Evolutionary conservation across 1,140 invertebrate genomes (phyloP).

Genomic region (Ceratosolen fusciceps): DNA sequence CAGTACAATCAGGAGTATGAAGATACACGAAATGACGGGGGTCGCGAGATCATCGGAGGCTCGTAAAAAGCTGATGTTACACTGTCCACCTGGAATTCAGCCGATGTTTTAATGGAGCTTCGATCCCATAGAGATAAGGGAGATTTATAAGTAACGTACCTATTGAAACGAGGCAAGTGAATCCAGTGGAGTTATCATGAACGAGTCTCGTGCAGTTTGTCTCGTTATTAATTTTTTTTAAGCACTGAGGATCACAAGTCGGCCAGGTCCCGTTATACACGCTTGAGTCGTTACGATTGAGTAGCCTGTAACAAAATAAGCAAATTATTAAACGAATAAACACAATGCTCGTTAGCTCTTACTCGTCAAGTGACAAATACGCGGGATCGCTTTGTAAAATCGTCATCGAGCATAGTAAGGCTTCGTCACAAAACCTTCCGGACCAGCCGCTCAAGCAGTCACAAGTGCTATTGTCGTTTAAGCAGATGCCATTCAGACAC

Average conservation of each 20-base stretch:
- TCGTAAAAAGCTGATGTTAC: no score
- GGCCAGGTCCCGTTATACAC: no score
- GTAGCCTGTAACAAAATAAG: neutral
- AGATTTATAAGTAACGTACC: slow-evolving; percentile 38
- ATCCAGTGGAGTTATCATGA: neutral
- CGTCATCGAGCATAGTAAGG: slow-evolving; percentile 34
- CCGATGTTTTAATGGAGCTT: no score
- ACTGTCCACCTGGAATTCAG: slow-evolving; percentile 46
- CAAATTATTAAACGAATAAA: neutral
- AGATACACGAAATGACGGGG: slow-evolving; percentile 7
- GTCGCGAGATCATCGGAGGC: no score
- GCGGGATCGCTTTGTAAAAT: neutral
- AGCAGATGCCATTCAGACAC: slow-evolving; percentile 45
- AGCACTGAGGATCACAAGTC: slow-evolving; percentile 22
- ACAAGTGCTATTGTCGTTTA: slow-evolving; percentile 27
- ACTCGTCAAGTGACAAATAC: slow-evolving; percentile 13
- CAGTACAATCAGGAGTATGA: neutral
- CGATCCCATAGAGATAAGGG: no score
- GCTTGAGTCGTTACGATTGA: neutral
- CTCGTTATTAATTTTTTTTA: neutral
- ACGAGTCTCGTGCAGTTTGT: slow-evolving; percentile 28
- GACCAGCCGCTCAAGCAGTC: slow-evolving; percentile 53
- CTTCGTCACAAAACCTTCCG: slow-evolving; percentile 49
- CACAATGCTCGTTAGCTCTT: neutral
- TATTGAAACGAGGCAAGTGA: slow-evolving; percentile 49